Percentiles rank a stretch among this genome's conserved stretches.
These are phyloP conservation scores for Drosophila pandora DNA, from an alignment of 1,140 invertebrate species.

Conservation along the genomic window DNA sequence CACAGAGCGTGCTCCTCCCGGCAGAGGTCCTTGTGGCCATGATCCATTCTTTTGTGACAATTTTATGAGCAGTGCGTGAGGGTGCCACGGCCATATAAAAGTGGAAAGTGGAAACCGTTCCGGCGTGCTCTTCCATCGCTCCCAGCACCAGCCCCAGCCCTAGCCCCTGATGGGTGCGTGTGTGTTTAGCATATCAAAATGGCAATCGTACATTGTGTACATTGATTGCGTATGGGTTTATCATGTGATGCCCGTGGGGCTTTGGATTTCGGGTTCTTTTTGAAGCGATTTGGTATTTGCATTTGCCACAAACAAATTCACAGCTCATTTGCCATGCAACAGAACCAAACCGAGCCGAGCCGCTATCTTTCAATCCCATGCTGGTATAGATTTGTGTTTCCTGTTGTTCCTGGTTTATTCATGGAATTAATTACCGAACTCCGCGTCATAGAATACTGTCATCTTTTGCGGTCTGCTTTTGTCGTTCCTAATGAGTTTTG, in stretches of 20 bases:
- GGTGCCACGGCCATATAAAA: constrained; percentile 9
- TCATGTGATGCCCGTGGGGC: constrained; percentile 1
- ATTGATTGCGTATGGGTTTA: constrained; percentile 23
- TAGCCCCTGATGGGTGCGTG: not conserved
- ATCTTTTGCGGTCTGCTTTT: constrained; percentile 6
- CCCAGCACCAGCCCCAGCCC: too few relatives aligned
- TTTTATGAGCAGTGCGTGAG: constrained; percentile 55
- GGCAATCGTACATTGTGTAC: constrained; percentile 35
- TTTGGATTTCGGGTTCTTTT: not conserved
- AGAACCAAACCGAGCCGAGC: not conserved
- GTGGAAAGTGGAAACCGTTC: constrained; percentile 16
- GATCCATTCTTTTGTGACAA: constrained; percentile 33
- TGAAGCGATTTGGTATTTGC: constrained; percentile 32
- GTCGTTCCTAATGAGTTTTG: constrained; percentile 38
- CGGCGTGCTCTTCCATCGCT: not conserved
- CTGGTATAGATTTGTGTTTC: constrained; percentile 3
- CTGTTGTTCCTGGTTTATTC: constrained; percentile 37
- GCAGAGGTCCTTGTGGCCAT: not conserved
- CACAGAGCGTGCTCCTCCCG: constrained; percentile 8
- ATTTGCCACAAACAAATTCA: constrained; percentile 50
- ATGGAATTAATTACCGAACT: constrained; percentile 54
- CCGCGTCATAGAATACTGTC: constrained; percentile 43
- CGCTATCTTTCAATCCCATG: constrained; percentile 6
- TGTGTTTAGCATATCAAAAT: constrained; percentile 53
- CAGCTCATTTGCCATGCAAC: constrained; percentile 52